Percentiles rank a stretch among this genome's conserved stretches.
Evolutionary conservation across 2,113 vertebrate genomes (phyloP).

Genomic region (Loxodonta africana): DNA sequence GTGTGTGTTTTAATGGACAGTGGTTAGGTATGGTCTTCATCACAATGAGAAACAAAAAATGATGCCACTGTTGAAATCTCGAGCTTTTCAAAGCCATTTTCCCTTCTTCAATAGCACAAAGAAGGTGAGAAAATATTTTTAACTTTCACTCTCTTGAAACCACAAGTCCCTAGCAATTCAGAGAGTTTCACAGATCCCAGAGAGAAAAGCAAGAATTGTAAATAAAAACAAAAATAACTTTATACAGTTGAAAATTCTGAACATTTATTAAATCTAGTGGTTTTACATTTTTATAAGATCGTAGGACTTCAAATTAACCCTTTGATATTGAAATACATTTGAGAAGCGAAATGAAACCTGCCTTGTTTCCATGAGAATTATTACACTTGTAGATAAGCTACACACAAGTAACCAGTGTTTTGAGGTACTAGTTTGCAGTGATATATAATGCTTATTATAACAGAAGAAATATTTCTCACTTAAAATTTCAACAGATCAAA

Average conservation of each 20-base stretch:
- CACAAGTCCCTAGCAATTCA: not conserved
- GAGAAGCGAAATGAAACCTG: not conserved
- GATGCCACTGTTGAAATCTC: constrained; percentile 39
- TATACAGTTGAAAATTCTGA: not conserved
- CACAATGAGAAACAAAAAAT: constrained; percentile 52
- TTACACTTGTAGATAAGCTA: constrained; percentile 24
- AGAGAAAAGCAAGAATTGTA: constrained; percentile 38
- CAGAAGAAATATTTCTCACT: constrained; percentile 13
- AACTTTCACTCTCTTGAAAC: constrained; percentile 37
- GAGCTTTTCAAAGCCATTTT: constrained; percentile 42
- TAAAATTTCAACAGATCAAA: constrained; percentile 57
- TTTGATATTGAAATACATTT: constrained; percentile 16
- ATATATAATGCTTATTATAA: constrained; percentile 8
- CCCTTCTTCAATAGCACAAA: constrained; percentile 50
- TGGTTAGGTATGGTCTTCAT: constrained; percentile 41
- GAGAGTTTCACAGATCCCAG: not conserved
- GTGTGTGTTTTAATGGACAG: not conserved
- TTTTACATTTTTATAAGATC: constrained; percentile 42
- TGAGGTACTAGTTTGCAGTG: constrained; percentile 17
- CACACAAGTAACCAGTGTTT: not conserved
- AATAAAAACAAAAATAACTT: constrained; percentile 52
- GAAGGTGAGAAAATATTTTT: constrained; percentile 41
- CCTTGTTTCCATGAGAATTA: not conserved
- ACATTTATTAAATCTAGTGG: not conserved
- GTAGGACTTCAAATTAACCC: constrained; percentile 36